phyloP scores from a whole-genome alignment of 2,113 vertebrate species.

The Ifrita kowaldi region DNA sequence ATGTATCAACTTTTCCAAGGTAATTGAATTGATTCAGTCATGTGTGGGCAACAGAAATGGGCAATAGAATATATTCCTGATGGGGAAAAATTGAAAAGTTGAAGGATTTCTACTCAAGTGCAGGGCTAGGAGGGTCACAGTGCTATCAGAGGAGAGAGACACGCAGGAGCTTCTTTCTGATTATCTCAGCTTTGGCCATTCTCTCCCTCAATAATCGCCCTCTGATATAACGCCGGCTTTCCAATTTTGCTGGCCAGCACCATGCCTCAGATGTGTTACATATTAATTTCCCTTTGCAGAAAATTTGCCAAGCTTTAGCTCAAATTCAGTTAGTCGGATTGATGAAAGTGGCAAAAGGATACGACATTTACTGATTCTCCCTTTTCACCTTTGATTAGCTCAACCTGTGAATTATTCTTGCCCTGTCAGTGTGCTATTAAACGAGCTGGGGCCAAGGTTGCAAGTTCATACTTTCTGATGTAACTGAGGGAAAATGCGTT shows the following conservation, averaged over 20 bases:
- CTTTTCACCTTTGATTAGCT: slow-evolving; percentile 99
- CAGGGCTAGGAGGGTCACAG: slow-evolving; percentile 62
- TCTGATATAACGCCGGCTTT: slow-evolving; percentile 81
- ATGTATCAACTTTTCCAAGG: slow-evolving; percentile 87
- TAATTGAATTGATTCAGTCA: slow-evolving; percentile 99
- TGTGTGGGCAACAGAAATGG: slow-evolving; percentile 87
- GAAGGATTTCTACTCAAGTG: slow-evolving; percentile 66
- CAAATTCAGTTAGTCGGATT: slow-evolving; percentile 99
- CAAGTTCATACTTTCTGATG: slow-evolving; percentile 70
- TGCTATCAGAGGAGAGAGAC: slow-evolving; percentile 78
- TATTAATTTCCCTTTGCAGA: slow-evolving; percentile 95
- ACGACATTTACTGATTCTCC: slow-evolving; percentile 96
- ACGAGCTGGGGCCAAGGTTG: slow-evolving; percentile 68
- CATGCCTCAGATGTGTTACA: slow-evolving; percentile 92
- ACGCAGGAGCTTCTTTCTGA: slow-evolving; percentile 86
- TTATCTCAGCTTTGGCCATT: slow-evolving; percentile 83
- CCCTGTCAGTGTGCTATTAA: slow-evolving; percentile 88
- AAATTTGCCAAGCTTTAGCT: slow-evolving; percentile 87
- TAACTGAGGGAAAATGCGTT: slow-evolving; percentile 56
- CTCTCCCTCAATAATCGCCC: slow-evolving; percentile 83
- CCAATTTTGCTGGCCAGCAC: slow-evolving; percentile 80
- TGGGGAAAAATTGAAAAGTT: slow-evolving; percentile 86
- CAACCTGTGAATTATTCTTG: slow-evolving; percentile 82
- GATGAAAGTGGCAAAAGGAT: slow-evolving; percentile 98
- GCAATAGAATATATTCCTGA: slow-evolving; percentile 85